Evolutionary conservation across 2,113 vertebrate genomes (phyloP), one percentile per base, ranked within the genome.

Genomic region (Pavo muticus): DNA sequence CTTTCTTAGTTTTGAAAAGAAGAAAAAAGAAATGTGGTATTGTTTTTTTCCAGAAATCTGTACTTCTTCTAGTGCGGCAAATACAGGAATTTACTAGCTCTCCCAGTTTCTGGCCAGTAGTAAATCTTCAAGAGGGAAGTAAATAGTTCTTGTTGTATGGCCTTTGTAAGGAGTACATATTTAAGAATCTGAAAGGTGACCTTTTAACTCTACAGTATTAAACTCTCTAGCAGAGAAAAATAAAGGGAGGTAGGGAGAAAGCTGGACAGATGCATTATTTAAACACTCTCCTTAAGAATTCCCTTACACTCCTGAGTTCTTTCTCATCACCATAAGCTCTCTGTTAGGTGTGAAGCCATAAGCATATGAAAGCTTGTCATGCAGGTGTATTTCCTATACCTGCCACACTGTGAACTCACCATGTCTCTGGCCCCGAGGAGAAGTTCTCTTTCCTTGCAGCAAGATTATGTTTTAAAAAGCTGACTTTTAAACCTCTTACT

Each of bases 401-500:
- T 98, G 97, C 92, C 96, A 78, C 97, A 97, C 95, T 96, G 90
- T 97, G 98, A 97, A 96, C 95, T 94, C 97, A 95, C 96, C 96
- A 97, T 60, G 88, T 81, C 97, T 96, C 96, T 95, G 95, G 98
- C 97, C 98, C 97, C 25, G 84, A 97, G 97, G 97, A 98, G 90
- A 97, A 97, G 97, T 98, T 98, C 97, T 95, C 93, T 97, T 98
- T 93, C 97, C 97, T 98, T 98, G 95, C 93, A 98, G 98, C 97
- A 98, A 98, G 98, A 98, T 98, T 98, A 98, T 98, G 98, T 97
- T 98, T 98, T 98, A 98, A 98, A 98, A 98, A 98, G 98, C 98
- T 98, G 98, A 98, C 98, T 98, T 98, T 98, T 98, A 98, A 98
- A 98, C 98, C 98, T 98, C 98, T 98, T 98, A 97, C 97, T 98